These are phyloP conservation scores for Eupithecia inturbata DNA, from an alignment of 2,888 invertebrate genomes.

Conservation along the genomic window DNA sequence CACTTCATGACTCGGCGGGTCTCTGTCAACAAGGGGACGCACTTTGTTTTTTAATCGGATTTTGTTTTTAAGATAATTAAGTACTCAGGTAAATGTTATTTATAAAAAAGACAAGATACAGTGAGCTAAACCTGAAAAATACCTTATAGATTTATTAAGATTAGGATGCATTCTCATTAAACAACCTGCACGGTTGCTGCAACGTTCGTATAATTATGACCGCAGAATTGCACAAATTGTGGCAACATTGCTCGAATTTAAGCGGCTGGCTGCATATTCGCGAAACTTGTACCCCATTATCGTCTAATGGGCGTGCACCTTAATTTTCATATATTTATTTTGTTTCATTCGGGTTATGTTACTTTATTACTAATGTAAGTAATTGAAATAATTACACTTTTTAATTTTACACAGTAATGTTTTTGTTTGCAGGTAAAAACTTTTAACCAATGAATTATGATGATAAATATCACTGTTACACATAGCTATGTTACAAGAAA, in stretches of 20 bases:
- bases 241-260: slow-evolving; percentile 15
- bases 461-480: no score
- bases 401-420: no score
- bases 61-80: no score
- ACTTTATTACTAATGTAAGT: no score
- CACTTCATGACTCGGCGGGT: no score
- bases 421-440: no score
- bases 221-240: slow-evolving; percentile 31
- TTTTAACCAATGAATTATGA: no score
- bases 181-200: slow-evolving; percentile 1
- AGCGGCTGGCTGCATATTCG: slow-evolving; percentile 14
- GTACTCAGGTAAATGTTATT: not conserved
- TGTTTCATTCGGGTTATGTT: not conserved
- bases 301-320: slow-evolving; percentile 22
- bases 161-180: slow-evolving; percentile 23
- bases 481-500: no score
- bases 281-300: slow-evolving; percentile 19
- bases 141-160: not conserved
- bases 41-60: no score
- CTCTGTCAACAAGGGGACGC: no score
- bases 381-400: no score
- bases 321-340: slow-evolving; percentile 19
- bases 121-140: not conserved
- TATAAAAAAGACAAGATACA: not conserved
- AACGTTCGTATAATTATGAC: slow-evolving; percentile 14